Evolutionary conservation across 2,113 vertebrate species (phyloP).

Genomic region (Oxyura jamaicensis): DNA sequence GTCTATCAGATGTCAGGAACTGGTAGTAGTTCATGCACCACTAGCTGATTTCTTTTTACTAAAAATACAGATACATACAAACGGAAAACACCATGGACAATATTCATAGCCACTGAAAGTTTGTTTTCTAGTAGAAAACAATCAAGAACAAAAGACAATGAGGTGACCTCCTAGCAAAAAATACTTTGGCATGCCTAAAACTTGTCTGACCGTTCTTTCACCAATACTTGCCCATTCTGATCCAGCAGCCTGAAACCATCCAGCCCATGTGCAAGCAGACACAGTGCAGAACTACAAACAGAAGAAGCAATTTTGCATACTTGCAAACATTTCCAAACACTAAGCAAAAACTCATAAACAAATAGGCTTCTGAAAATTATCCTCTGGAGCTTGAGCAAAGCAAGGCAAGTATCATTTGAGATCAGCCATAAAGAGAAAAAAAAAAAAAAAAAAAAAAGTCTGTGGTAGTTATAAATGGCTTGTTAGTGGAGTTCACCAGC

Average conservation of each 20-base stretch:
- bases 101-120: neutral
- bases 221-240: neutral
- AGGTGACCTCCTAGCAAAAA: neutral
- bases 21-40: neutral
- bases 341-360: neutral
- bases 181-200: neutral
- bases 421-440: neutral
- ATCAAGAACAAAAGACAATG: neutral
- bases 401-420: neutral
- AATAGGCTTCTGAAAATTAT: neutral
- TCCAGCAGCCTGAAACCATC: neutral
- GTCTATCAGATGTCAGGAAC: neutral
- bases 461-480: neutral
- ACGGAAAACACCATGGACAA: neutral
- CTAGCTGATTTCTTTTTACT: neutral
- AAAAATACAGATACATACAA: neutral
- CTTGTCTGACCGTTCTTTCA: neutral
- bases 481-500: slow-evolving; percentile 8
- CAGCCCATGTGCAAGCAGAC: neutral
- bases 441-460: neutral
- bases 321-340: neutral
- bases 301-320: neutral
- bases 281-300: neutral
- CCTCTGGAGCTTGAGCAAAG: neutral
- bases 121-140: neutral